Conservation (phyloP, 2,113 vertebrate genomes). For the Corythornis vintsioides region DNA sequence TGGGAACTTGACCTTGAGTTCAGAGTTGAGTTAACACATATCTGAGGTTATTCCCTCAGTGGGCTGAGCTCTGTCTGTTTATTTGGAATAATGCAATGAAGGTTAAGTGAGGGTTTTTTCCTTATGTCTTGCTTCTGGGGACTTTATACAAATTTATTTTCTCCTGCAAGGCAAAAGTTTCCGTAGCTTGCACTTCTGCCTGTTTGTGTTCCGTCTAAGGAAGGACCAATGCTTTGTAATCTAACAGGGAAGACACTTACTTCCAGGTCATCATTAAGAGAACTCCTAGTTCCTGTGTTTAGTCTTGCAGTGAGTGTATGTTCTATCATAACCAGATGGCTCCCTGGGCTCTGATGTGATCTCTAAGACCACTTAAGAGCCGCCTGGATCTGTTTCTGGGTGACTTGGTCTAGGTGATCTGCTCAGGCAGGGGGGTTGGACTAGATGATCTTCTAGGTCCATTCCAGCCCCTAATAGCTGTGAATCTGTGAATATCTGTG, state of each 20-base stretch:
- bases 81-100: background rate
- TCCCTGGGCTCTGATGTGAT: background rate
- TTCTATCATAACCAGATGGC: background rate
- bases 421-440: no score
- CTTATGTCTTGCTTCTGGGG: background rate
- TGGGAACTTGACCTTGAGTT: background rate
- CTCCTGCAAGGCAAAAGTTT: background rate
- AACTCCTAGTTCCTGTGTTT: background rate
- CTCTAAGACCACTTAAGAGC: background rate
- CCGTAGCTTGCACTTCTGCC: background rate
- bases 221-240: background rate
- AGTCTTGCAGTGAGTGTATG: background rate
- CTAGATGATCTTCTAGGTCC: no score
- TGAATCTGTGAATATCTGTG: no score
- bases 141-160: background rate
- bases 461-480: no score
- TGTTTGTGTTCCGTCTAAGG: background rate
- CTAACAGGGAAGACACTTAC: background rate
- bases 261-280: background rate
- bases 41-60: background rate
- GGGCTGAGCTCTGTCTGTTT: background rate
- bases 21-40: background rate
- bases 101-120: background rate
- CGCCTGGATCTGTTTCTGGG: no score
- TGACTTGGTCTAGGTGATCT: no score